Evolutionary conservation across 2,888 invertebrate genomes (phyloP).

Genomic region (Drosophila affinis): DNA sequence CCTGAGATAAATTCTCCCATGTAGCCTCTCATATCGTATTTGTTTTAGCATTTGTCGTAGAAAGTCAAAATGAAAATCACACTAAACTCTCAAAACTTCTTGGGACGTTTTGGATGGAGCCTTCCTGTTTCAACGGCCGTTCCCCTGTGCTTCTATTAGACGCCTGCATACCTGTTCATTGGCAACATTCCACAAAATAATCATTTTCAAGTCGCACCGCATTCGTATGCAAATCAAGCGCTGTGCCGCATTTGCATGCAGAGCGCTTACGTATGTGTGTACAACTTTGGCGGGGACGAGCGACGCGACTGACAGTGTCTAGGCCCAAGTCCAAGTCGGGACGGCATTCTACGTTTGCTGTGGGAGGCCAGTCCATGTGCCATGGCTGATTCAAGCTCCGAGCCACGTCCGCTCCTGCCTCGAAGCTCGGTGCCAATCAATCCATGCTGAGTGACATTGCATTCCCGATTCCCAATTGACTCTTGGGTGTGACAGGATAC

Average conservation of each 20-base stretch:
- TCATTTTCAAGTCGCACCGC: constrained; percentile 16
- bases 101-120: background rate
- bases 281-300: background rate
- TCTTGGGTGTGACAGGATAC: background rate
- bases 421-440: background rate
- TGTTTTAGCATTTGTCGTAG: constrained; percentile 8
- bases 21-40: constrained; percentile 13
- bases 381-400: background rate
- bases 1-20: constrained; percentile 45
- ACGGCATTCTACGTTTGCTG: background rate
- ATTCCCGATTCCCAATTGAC: background rate
- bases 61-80: constrained; percentile 23
- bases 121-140: constrained; percentile 1
- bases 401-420: background rate
- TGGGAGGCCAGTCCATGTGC: background rate
- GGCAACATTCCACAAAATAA: constrained; percentile 10
- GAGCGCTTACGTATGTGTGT: constrained; percentile 4
- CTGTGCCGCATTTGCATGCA: constrained; percentile 7
- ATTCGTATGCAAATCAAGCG: constrained; percentile 51
- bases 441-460: background rate
- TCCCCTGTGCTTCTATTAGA: constrained; percentile 1
- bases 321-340: background rate
- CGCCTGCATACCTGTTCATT: background rate
- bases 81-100: constrained; percentile 1
- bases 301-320: background rate